Conservation (phyloP, 2,113 vertebrate species). For the Pogona vitticeps region DNA sequence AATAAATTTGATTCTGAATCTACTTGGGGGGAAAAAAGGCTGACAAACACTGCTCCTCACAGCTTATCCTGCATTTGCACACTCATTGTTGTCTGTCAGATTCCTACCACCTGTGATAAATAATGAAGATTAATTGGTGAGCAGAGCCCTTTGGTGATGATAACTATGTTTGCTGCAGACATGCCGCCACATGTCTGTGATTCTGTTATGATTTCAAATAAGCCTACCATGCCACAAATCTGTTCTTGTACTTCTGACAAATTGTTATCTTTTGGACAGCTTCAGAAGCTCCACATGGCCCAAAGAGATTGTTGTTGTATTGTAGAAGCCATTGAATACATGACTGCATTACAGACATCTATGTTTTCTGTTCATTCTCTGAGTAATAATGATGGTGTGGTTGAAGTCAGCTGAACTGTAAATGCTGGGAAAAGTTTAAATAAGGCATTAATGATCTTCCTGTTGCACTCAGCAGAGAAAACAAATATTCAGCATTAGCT, state of each 20-base stretch:
- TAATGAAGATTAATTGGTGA: constrained; percentile 52
- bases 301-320: constrained; percentile 24
- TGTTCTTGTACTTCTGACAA: constrained; percentile 55
- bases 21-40: constrained; percentile 12
- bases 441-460: constrained; percentile 35
- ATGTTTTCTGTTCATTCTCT: background rate
- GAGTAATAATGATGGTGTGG: background rate
- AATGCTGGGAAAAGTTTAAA: constrained; percentile 36
- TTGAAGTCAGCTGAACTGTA: constrained; percentile 49
- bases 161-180: constrained; percentile 48
- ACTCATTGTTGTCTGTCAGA: constrained; percentile 51
- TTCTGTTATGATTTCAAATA: constrained; percentile 61
- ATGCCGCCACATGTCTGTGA: constrained; percentile 30
- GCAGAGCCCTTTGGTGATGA: constrained; percentile 26
- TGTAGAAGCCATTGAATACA: constrained; percentile 40
- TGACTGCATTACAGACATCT: constrained; percentile 1
- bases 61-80: background rate
- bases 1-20: constrained; percentile 36
- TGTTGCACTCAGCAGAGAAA: constrained; percentile 48
- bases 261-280: constrained; percentile 55
- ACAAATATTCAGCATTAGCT: constrained; percentile 31
- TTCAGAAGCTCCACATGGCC: constrained; percentile 24
- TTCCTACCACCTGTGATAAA: constrained; percentile 31
- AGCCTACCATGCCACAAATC: constrained; percentile 51
- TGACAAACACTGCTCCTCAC: background rate